A percentile compares a stretch with the other conserved stretches of the same genome.
Evolutionary conservation across 2,113 vertebrate species (phyloP).

Genomic region (Heptranchias perlo): DNA sequence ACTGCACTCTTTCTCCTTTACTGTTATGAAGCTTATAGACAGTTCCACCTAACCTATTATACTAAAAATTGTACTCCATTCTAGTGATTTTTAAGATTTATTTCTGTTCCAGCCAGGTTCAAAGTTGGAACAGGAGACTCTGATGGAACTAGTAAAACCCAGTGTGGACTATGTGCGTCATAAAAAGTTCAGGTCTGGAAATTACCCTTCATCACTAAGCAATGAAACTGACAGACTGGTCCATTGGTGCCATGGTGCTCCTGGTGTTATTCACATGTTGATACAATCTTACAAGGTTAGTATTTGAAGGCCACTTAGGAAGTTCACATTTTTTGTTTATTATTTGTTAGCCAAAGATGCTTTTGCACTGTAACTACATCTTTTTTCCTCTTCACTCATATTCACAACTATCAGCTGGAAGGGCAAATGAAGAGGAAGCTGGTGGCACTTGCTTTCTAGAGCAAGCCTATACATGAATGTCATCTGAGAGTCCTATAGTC

Average conservation of each 20-base stretch:
- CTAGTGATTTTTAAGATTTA: background rate
- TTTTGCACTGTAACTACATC: background rate
- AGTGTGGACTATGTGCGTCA: slow-evolving; percentile 91
- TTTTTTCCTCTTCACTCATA: background rate
- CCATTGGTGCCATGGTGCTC: slow-evolving; percentile 94
- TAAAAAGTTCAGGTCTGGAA: slow-evolving; percentile 89
- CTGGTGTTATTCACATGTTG: slow-evolving; percentile 83
- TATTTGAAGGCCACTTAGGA: background rate
- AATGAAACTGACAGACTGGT: slow-evolving; percentile 92
- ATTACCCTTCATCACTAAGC: slow-evolving; percentile 89
- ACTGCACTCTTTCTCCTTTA: background rate
- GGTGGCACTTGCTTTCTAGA: background rate
- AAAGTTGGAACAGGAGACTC: slow-evolving; percentile 68
- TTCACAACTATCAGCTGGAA: background rate
- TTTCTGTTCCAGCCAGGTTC: slow-evolving; percentile 63
- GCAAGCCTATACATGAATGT: background rate
- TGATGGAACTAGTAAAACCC: slow-evolving; percentile 82
- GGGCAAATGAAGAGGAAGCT: background rate
- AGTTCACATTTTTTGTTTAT: background rate
- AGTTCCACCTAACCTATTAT: background rate
- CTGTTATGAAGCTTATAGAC: background rate
- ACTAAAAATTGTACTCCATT: background rate
- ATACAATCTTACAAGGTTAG: slow-evolving; percentile 81
- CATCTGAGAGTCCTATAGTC: background rate
- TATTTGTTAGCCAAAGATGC: background rate